Base-by-base conservation (phyloP, 2,797 vertebrate genomes). In the Phrynocephalus guinanensis region DNA sequence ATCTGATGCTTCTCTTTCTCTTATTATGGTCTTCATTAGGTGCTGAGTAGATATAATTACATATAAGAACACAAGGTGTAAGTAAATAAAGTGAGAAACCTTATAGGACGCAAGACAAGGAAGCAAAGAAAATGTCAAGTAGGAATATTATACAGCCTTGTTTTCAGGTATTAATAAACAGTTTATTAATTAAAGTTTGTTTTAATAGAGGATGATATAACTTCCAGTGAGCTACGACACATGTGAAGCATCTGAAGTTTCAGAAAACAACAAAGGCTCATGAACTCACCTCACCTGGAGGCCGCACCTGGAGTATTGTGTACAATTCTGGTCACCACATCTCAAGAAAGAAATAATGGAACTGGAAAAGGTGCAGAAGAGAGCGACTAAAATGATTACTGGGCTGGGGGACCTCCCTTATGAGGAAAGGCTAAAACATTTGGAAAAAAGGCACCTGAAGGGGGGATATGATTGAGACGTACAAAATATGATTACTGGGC, bases 1-100 rank as follows among this genome's bases (percentile, higher is more conserved):
- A 87, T 93, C 82, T 5, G 73, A 87, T 85, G n/a, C 87, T 87
- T 79, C 86, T 88, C 88, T 90, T 86, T 73, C 81, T 88, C 81
- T 91, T 76, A 63, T 85, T 38, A 9, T 84, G 68, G 79, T n/a
- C 2, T 28, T 30, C 88, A 88, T 90, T 87, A 82, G 89, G 86
- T 87, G 82, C 82, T 92, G 82, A 78, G 84, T 86, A 89, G 68
- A 89, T 79, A 5, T 44, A 86, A 82, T 70, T 91, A 89, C 76
- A 88, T 86, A 83, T 84, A 91, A 92, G 91, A 91, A 89, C 89
- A 90, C 9, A 30, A 84, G 66, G 15, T 60, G 88, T 3, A 0
- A 28, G 80, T 88, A 24, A 86, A 82, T 33, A 52, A 75, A 75
- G n/a, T 38, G 24, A 67, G 56, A 52, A 75, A 85, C 70, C 18